Percentiles rank a stretch among this genome's conserved stretches.
These are phyloP conservation scores for Scartelaos histophorus DNA, from an alignment of 2,113 vertebrate genomes.

Conservation along the genomic window DNA sequence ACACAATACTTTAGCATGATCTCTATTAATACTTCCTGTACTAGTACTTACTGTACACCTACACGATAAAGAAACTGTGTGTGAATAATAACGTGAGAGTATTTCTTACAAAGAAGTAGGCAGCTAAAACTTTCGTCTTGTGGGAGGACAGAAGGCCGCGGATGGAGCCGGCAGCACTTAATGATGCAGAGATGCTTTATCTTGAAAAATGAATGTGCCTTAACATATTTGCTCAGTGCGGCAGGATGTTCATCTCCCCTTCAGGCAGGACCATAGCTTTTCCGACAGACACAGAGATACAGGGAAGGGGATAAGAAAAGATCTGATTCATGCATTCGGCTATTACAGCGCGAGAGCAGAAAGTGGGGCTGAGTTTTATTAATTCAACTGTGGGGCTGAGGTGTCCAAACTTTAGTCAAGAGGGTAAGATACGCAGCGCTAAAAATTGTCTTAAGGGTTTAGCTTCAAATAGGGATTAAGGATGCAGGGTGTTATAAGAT, in stretches of 20 bases:
- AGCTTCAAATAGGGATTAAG: not conserved
- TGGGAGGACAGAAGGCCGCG: conserved; percentile 17
- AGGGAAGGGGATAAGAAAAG: conserved; percentile 38
- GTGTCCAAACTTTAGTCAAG: conserved; percentile 2
- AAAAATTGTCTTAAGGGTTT: not conserved
- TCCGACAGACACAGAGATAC: conserved; percentile 29
- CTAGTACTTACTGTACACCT: not conserved
- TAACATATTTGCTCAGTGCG: conserved; percentile 39
- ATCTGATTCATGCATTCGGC: conserved; percentile 37
- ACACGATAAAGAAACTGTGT: conserved; percentile 4
- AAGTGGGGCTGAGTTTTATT: conserved; percentile 33
- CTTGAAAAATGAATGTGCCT: conserved; percentile 51
- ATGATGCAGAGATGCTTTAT: conserved; percentile 35
- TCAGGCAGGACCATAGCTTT: conserved; percentile 27
- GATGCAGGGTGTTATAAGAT: not conserved
- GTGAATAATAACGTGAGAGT: conserved; percentile 42
- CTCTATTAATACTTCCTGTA: no score
- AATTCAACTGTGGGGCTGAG: conserved; percentile 33
- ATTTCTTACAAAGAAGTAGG: conserved; percentile 26
- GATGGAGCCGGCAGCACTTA: conserved; percentile 31
- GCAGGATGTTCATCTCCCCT: conserved; percentile 33
- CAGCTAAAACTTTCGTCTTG: conserved; percentile 11
- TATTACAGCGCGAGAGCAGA: conserved; percentile 41
- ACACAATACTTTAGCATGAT: no score
- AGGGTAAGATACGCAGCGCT: not conserved